Conservation (phyloP, 2,888 invertebrate species). For the Sinhomidia bicolor region DNA sequence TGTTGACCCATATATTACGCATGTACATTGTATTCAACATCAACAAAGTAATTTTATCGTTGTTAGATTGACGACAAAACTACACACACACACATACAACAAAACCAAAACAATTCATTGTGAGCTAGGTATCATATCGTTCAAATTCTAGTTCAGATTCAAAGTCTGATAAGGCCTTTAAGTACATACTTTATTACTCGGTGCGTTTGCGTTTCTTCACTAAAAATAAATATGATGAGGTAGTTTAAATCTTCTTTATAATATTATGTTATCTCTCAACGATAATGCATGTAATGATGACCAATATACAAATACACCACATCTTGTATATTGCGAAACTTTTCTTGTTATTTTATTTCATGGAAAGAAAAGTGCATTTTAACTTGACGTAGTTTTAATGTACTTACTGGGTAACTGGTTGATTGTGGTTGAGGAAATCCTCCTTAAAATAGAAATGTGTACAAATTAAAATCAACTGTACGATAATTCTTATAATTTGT, state of each 20-base stretch:
- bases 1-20: not conserved
- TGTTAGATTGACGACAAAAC: not conserved
- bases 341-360: too few species aligned
- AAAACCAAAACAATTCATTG: conserved; percentile 39
- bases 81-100: not conserved
- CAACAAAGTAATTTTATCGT: not conserved
- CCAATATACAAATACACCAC: not conserved
- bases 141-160: conserved; percentile 72
- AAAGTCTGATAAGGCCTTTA: conserved; percentile 70
- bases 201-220: not conserved
- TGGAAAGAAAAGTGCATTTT: not conserved
- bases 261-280: not conserved
- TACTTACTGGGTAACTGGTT: not conserved
- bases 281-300: not conserved
- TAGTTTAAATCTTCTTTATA: not conserved
- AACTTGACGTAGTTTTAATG: not conserved
- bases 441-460: conserved; percentile 6
- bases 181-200: conserved; percentile 8
- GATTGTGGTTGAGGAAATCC: not conserved
- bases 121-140: conserved; percentile 70
- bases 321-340: not conserved
- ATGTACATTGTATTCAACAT: conserved; percentile 6
- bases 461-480: conserved; percentile 20
- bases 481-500: conserved; percentile 25
- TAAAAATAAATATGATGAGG: not conserved